Base-by-base conservation (phyloP, 1,140 invertebrate genomes). In the Atta colombica region DNA sequence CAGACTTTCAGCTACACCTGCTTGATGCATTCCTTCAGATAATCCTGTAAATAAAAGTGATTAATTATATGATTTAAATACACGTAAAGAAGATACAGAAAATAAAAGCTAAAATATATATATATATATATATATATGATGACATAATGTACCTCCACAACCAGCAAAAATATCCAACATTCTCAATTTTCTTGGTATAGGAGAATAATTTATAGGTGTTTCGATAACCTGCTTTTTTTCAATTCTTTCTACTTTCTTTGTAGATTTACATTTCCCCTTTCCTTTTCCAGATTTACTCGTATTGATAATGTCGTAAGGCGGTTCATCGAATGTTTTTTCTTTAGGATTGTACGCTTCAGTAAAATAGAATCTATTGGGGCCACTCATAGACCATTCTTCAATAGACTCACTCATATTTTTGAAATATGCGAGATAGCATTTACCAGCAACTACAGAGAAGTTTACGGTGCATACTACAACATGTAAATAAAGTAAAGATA, bases 91-190 rank as follows among this genome's bases (percentile, higher is more conserved):
- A 21, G n/a, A 8, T 58, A 1, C 4, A n/a, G 53, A 39, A 68
- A 4, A 68, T 39, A 14, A n/a, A 39, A 3, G 1, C 3, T 12
- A 28, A 61, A 49, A 49, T 4, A 4, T 31, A 66, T 51, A 18
- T 61, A 31, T 8, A 63, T 21, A 69, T 4, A 4, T 31, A 66
- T 51, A 18, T 61, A 31, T 8, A 63, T 21, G n/a, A 69, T 21
- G n/a, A 16, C 25, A 45, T 58, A 10, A 28, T 10, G 63, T 63
- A 96, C 98, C 98, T 71, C 98, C 98, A 95, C 98, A 98, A 1
- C 98, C 98, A 89, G 98, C 97, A 95, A 99, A 99, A n/a, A 99
- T 97, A 94, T 99, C 98, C 72, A 99, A 94, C 58, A 96, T 97
- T 91, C 95, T 94, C 31, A 98, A 93, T 65, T 96, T 96, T 77